Base-by-base conservation (phyloP, 2,113 vertebrate genomes). In the Salvelinus sp. region DNA sequence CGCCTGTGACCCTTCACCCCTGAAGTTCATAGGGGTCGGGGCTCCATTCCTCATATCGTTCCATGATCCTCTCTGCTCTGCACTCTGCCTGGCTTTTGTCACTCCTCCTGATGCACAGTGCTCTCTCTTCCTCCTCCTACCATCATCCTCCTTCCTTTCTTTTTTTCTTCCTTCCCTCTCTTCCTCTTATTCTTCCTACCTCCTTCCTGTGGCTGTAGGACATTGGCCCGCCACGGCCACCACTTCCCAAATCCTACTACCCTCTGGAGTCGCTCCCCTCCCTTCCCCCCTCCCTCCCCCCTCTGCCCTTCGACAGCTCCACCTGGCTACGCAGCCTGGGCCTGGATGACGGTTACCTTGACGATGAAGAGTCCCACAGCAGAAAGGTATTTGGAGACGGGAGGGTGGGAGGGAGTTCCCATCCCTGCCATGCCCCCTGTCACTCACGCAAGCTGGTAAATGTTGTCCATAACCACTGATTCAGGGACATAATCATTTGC, bases 191-290 rank as follows among this genome's bases (percentile, higher is more conserved):
- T 74, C 70, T 60, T 70, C 57, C 30, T 60, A 69, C 57, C 25
- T 66, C 63, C 47, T 74, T 66, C 54, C 77, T 33, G 33, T 57
- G 14, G 85, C 87, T 92, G 85, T 93, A 99, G 97, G 97, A 99
- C 81, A 92, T 93, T 12, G 95, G 95, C 77, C 97, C 97, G 28
- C 97, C 97, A 72, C 93, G 97, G 87, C 97, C 97, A 83, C 97
- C 97, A 85, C 97, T 98, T 81, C 97, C 97, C 85, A 97, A 96
- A 93, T 97, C 96, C 83, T 99, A 98, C 91, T 92, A 94, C 4
- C 97, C 95, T 87, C 88, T 98, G 94, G 96, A 97, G 64, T 88
- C 94, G 74, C 95, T 95, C 38, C 10, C 28, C 66, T 18, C 33
- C 57, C 28, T 62, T 23, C 69, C 65, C 89, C 92, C 92, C 54